These are phyloP conservation scores for Oryzias curvinotus DNA, from an alignment of 2,113 vertebrate genomes.

Conservation along the genomic window DNA sequence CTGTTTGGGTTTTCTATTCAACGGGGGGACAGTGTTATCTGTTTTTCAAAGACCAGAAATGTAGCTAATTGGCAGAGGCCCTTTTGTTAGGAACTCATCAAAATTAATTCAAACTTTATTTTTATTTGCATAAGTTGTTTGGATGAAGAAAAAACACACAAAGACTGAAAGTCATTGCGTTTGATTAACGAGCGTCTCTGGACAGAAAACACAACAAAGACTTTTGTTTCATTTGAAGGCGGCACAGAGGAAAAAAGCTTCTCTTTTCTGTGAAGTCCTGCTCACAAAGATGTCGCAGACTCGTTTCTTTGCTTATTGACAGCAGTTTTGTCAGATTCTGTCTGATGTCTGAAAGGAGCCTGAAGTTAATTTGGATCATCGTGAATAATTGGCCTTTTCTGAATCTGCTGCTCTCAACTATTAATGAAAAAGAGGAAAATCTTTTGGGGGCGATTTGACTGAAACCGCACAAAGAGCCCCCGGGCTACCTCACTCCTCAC, in stretches of 20 bases:
- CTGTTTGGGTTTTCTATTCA: conserved; percentile 53
- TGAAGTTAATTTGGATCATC: conserved; percentile 21
- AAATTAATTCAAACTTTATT: conserved; percentile 65
- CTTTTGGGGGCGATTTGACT: conserved; percentile 21
- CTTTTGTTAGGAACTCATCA: conserved; percentile 70
- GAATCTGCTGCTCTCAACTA: conserved; percentile 29
- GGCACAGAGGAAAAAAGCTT: conserved; percentile 11
- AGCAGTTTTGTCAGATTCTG: conserved; percentile 17
- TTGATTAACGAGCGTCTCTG: conserved; percentile 57
- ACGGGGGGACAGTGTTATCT: conserved; percentile 55
- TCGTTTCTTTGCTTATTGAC: conserved; percentile 25
- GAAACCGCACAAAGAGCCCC: conserved; percentile 4
- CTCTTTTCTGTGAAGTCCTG: conserved; percentile 11
- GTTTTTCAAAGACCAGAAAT: conserved; percentile 68
- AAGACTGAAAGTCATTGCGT: conserved; percentile 41
- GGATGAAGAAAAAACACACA: conserved; percentile 47
- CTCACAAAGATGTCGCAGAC: neutral
- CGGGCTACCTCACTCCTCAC: conserved; percentile 39
- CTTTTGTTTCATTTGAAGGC: conserved; percentile 41
- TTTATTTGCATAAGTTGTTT: conserved; percentile 62
- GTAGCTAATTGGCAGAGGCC: conserved; percentile 66
- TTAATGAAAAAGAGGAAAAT: conserved; percentile 10
- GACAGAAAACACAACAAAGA: conserved; percentile 40
- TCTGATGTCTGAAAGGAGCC: conserved; percentile 32
- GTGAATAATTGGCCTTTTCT: conserved; percentile 19